phyloP scores from a whole-genome alignment of 2,113 vertebrate genomes.

The Daphoenositta chrysoptera region DNA sequence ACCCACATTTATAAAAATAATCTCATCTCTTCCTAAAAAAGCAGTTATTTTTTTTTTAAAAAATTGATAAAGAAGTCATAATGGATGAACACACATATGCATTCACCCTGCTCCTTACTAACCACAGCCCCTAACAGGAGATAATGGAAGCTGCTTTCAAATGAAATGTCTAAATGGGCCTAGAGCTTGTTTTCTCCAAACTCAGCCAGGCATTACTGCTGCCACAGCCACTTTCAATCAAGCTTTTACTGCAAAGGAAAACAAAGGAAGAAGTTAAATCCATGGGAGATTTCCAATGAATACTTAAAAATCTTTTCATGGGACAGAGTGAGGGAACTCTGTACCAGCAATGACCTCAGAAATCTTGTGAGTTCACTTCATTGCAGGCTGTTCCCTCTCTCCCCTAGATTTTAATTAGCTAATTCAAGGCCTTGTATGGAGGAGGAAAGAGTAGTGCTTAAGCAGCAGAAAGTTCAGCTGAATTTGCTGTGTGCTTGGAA shows the following conservation, averaged over 20 bases:
- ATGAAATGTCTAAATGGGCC: conserved; percentile 64
- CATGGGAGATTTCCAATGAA: conserved; percentile 75
- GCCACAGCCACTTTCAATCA: conserved; percentile 84
- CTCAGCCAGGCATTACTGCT: conserved; percentile 80
- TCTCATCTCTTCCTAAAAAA: background rate
- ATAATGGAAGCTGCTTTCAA: conserved; percentile 70
- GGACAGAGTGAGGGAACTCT: conserved; percentile 50
- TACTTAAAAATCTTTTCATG: conserved; percentile 68
- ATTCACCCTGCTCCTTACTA: background rate
- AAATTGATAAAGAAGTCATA: conserved; percentile 6
- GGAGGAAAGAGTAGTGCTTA: conserved; percentile 30
- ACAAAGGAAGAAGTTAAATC: conserved; percentile 77
- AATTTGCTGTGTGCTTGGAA: conserved; percentile 17
- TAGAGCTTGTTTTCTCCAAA: conserved; percentile 76
- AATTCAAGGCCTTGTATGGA: conserved; percentile 37
- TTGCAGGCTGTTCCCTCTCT: background rate
- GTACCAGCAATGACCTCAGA: conserved; percentile 57
- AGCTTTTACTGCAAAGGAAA: conserved; percentile 78
- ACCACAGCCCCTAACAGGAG: conserved; percentile 39
- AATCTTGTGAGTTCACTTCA: conserved; percentile 37
- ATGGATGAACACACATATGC: background rate
- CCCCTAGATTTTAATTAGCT: conserved; percentile 44
- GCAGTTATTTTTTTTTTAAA: background rate
- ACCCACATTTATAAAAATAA: background rate
- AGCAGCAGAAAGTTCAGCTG: conserved; percentile 48